A percentile compares a stretch with the other conserved stretches of the same genome.
Evolutionary conservation across 2,797 vertebrate species (phyloP).

Genomic region (Sebastes iracundus): DNA sequence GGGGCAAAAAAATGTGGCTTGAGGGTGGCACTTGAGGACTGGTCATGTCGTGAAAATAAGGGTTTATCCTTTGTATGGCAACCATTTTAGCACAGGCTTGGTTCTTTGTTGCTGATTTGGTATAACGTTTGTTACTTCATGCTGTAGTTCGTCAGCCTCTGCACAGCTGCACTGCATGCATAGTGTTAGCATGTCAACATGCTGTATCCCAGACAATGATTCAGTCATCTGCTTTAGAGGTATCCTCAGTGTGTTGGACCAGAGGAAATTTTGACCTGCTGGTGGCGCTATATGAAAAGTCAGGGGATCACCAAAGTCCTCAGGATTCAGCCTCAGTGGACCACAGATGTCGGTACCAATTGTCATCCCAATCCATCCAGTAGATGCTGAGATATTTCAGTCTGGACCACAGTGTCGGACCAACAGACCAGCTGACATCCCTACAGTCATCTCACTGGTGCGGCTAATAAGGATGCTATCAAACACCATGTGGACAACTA

Average conservation of each 20-base stretch:
- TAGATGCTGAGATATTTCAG: background rate
- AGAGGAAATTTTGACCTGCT: background rate
- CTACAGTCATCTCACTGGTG: background rate
- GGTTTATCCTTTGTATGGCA: background rate
- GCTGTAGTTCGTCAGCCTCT: background rate
- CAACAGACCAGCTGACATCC: background rate
- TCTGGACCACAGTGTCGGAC: background rate
- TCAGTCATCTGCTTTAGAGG: background rate
- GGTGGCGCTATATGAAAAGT: background rate
- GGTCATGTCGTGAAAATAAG: background rate
- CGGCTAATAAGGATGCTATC: background rate
- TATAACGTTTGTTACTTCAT: background rate
- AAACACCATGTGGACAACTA: constrained; percentile 2
- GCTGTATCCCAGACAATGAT: background rate
- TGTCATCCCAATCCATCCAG: background rate
- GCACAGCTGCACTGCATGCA: constrained; percentile 5
- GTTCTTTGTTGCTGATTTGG: background rate
- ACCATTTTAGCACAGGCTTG: background rate
- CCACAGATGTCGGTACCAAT: background rate
- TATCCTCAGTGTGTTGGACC: background rate
- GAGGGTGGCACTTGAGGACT: background rate
- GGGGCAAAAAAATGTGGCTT: background rate
- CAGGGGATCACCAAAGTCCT: background rate
- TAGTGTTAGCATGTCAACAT: background rate
- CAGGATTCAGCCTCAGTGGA: background rate